These are phyloP conservation scores for Sibirionetta formosa DNA, from an alignment of 2,797 vertebrate species.

Conservation along the genomic window DNA sequence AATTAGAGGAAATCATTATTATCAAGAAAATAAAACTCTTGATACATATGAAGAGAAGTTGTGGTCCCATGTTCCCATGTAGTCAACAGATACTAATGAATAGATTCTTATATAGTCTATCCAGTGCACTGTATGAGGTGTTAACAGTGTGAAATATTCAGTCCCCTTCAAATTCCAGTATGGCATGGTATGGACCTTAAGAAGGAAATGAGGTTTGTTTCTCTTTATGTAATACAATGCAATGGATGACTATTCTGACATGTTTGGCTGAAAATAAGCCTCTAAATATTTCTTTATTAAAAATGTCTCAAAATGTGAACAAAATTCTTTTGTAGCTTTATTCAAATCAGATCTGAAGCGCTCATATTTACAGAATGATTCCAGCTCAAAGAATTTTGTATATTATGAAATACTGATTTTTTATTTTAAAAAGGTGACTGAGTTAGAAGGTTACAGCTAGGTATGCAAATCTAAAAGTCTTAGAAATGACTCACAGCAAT, in stretches of 20 bases:
- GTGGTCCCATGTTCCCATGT: background rate
- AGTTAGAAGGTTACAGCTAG: background rate
- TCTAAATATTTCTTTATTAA: background rate
- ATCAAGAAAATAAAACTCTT: background rate
- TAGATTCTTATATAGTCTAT: background rate
- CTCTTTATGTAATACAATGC: background rate
- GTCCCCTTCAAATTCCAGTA: background rate
- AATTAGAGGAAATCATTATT: background rate
- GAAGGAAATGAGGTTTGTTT: background rate
- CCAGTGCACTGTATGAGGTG: background rate
- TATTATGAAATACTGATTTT: background rate
- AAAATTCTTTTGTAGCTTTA: background rate
- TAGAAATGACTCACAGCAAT: background rate
- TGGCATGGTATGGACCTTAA: background rate
- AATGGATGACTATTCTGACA: background rate
- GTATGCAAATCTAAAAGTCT: background rate
- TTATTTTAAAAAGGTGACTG: background rate
- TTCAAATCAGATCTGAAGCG: background rate
- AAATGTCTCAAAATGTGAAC: background rate
- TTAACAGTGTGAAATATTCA: background rate
- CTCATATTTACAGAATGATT: background rate
- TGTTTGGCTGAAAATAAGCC: background rate
- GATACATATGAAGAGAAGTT: background rate
- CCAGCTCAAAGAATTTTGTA: background rate
- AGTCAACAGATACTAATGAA: background rate